Conservation (phyloP, 2,888 invertebrate genomes). For the Calephelis perditalis region DNA sequence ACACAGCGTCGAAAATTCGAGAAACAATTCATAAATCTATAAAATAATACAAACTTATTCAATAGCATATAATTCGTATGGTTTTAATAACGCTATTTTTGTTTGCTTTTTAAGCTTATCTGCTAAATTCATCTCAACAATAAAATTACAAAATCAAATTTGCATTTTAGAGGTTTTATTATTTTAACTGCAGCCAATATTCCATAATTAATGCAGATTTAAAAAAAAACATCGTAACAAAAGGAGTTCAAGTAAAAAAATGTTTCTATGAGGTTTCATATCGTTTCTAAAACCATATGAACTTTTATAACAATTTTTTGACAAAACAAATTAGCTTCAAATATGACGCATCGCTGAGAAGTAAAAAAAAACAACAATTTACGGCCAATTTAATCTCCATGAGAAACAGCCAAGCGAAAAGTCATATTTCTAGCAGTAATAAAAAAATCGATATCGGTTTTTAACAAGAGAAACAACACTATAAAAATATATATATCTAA, state of each 20-base stretch:
- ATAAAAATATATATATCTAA: conserved; percentile 76
- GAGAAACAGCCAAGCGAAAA: conserved; percentile 21
- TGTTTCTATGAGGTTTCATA: too few species aligned
- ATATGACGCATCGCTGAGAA: conserved; percentile 22
- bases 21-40: conserved; percentile 24
- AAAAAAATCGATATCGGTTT: conserved; percentile 66
- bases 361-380: conserved; percentile 14
- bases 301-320: conserved; percentile 6
- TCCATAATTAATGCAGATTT: too few species aligned
- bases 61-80: conserved; percentile 4
- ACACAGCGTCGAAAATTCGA: conserved; percentile 27
- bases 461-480: conserved; percentile 70
- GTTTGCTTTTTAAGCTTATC: too few species aligned
- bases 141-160: too few species aligned
- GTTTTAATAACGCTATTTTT: background rate
- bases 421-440: conserved; percentile 25
- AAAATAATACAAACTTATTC: conserved; percentile 18
- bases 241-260: too few species aligned
- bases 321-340: conserved; percentile 21
- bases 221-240: too few species aligned
- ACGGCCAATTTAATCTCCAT: conserved; percentile 13
- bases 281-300: background rate
- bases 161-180: too few species aligned
- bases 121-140: too few species aligned
- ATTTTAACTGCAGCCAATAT: too few species aligned